phyloP scores from a whole-genome alignment of 2,888 invertebrate genomes.

The Megalurothrips usitatus region DNA sequence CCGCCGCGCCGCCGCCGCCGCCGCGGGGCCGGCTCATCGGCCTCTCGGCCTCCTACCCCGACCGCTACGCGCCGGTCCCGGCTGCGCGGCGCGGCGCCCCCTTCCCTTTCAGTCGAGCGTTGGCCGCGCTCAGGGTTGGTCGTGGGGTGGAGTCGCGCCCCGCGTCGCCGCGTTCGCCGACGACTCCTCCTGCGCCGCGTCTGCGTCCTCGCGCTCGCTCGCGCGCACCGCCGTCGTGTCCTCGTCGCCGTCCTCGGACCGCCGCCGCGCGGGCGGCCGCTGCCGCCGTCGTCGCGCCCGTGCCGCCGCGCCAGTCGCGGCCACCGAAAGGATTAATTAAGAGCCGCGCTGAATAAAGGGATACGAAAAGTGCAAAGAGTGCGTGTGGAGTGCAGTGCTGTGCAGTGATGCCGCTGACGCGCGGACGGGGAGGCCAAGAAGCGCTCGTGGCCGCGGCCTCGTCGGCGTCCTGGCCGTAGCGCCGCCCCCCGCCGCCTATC shows the following conservation, averaged over 20 bases:
- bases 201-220: neutral
- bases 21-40: too few species aligned
- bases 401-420: too few species aligned
- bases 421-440: too few species aligned
- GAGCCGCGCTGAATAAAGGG: too few species aligned
- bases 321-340: too few species aligned
- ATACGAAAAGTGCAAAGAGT: too few species aligned
- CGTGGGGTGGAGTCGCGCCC: neutral
- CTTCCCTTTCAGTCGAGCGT: conserved; percentile 13
- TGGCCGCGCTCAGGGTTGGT: neutral
- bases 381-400: too few species aligned
- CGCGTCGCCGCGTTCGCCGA: neutral
- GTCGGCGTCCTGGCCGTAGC: neutral
- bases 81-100: neutral
- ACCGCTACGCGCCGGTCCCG: neutral
- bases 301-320: neutral
- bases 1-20: neutral
- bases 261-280: neutral
- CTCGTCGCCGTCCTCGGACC: neutral
- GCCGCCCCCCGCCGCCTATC: neutral
- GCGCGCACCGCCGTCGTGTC: neutral
- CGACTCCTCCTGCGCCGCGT: neutral
- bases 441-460: neutral
- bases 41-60: too few species aligned
- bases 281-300: neutral